These are phyloP conservation scores for Typhlomys cinereus DNA, from an alignment of 2,113 vertebrate genomes.

Conservation along the genomic window DNA sequence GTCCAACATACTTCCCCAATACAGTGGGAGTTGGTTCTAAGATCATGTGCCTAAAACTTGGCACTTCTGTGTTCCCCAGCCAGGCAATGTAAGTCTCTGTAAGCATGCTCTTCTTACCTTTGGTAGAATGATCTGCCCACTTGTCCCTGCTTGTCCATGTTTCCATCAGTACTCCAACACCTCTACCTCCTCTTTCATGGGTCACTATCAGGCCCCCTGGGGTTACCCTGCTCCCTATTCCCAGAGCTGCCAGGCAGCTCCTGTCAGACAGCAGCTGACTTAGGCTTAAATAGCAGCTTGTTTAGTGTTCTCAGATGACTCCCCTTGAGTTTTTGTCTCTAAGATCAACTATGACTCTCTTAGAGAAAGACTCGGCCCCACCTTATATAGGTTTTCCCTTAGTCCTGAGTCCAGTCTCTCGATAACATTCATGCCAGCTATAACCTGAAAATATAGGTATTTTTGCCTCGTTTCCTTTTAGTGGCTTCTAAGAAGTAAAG, in stretches of 20 bases:
- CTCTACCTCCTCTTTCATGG: neutral
- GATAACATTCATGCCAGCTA: neutral
- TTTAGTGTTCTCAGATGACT: neutral
- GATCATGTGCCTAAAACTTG: neutral
- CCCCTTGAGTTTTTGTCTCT: conserved; percentile 3
- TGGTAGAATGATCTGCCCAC: neutral
- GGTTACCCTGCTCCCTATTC: neutral
- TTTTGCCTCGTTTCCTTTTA: neutral
- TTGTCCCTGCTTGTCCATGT: neutral
- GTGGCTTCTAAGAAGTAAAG: conserved; percentile 12
- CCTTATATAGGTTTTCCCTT: neutral
- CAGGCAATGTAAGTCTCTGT: neutral
- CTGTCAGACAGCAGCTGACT: neutral
- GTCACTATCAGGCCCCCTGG: neutral
- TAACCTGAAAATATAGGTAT: neutral
- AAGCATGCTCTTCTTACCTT: neutral
- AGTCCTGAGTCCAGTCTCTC: neutral
- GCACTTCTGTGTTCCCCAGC: neutral
- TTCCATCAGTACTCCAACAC: neutral
- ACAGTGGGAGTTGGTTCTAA: neutral
- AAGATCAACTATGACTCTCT: neutral
- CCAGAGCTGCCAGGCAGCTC: neutral
- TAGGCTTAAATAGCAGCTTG: neutral
- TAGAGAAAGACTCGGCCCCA: neutral
- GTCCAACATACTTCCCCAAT: neutral